A percentile compares a stretch with the other conserved stretches of the same genome.
Evolutionary conservation across 2,797 vertebrate species (phyloP).

Genomic region (Tinamus major): DNA sequence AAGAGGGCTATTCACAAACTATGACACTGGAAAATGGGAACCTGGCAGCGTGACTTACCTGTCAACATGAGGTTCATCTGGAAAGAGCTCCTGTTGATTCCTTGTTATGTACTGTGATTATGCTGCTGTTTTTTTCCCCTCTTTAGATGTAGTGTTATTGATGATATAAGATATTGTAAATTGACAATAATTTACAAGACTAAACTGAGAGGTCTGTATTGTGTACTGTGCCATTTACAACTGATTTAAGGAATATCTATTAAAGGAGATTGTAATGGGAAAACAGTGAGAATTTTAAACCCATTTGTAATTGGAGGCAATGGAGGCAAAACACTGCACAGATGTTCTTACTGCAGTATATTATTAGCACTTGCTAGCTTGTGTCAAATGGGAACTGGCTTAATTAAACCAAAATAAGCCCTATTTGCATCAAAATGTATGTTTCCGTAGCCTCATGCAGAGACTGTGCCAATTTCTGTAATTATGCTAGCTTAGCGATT

Average conservation of each 20-base stretch:
- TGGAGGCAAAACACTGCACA: not conserved
- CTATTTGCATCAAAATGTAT: not conserved
- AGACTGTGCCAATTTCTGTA: not conserved
- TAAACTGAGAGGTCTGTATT: not conserved
- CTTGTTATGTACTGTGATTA: not conserved
- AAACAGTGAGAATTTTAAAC: not conserved
- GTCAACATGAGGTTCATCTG: not conserved
- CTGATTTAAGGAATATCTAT: not conserved
- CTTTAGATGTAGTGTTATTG: not conserved
- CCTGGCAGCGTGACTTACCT: not conserved
- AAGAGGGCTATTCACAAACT: not conserved
- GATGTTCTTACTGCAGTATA: not conserved
- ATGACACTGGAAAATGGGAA: not conserved
- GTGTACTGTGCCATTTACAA: too few relatives aligned
- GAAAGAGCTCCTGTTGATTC: not conserved
- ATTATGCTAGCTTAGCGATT: not conserved
- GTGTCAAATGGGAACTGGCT: not conserved
- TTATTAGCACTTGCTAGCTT: not conserved
- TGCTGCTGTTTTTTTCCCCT: not conserved
- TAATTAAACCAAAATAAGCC: not conserved
- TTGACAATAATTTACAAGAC: not conserved
- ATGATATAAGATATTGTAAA: not conserved
- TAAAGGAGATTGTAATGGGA: not conserved
- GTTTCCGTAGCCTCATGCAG: not conserved
- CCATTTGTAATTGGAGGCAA: not conserved